Percentiles rank a stretch among this genome's conserved stretches.
Evolutionary conservation across 2,888 invertebrate genomes (phyloP).

Genomic region (Hemaris fuciformis): DNA sequence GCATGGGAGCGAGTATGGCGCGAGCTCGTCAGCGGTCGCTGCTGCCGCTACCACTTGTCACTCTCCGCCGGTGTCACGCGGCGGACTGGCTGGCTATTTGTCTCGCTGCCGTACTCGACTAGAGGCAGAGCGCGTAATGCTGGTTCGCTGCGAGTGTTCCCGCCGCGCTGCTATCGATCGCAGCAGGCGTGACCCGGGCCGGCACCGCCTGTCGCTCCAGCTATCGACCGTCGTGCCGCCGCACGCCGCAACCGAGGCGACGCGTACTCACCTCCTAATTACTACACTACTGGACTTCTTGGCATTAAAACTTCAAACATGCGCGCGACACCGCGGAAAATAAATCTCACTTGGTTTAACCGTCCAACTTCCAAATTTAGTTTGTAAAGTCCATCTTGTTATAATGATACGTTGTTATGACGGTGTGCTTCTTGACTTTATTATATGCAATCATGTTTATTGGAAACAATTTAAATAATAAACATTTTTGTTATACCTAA

Average conservation of each 20-base stretch:
- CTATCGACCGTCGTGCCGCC: slow-evolving; percentile 73
- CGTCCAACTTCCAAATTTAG: slow-evolving; percentile 3
- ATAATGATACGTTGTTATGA: background rate
- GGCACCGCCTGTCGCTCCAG: slow-evolving; percentile 68
- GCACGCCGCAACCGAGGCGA: slow-evolving; percentile 64
- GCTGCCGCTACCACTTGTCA: slow-evolving; percentile 48
- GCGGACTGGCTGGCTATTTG: slow-evolving; percentile 49
- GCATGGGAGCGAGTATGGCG: slow-evolving; percentile 65
- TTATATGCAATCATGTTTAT: background rate
- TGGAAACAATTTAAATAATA: background rate
- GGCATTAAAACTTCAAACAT: slow-evolving; percentile 60
- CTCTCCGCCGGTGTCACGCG: slow-evolving; percentile 56
- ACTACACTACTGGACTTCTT: slow-evolving; percentile 53
- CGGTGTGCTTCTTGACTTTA: background rate
- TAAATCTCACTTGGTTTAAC: slow-evolving; percentile 35
- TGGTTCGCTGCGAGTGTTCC: slow-evolving; percentile 55
- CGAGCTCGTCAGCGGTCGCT: slow-evolving; percentile 28
- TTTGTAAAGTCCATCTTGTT: background rate
- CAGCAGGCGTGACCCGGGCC: slow-evolving; percentile 68
- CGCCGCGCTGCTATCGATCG: slow-evolving; percentile 65
- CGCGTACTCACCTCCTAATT: slow-evolving; percentile 64
- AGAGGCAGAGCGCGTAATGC: slow-evolving; percentile 37
- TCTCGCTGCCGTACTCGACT: slow-evolving; percentile 3
- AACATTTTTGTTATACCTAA: background rate
- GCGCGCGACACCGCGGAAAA: slow-evolving; percentile 47